Evolutionary conservation across 2,888 invertebrate genomes (phyloP).

Genomic region (Eucriotettix oculatus): DNA sequence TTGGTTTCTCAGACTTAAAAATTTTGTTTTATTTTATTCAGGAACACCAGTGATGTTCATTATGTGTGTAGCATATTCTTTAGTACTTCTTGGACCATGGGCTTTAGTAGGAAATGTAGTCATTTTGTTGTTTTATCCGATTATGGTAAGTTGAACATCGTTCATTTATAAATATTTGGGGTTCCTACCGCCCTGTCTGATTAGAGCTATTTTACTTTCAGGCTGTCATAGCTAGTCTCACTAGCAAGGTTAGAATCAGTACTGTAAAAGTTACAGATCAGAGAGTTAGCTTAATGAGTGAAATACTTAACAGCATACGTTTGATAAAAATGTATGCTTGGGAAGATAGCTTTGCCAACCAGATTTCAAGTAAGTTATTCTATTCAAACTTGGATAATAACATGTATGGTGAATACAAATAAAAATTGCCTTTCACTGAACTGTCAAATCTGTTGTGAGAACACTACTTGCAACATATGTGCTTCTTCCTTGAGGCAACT

Average conservation of each 20-base stretch:
- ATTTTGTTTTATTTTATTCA: constrained; percentile 5
- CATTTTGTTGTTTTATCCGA: constrained; percentile 25
- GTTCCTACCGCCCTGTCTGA: neutral
- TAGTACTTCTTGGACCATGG: constrained; percentile 27
- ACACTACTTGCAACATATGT: neutral
- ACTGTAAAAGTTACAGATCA: constrained; percentile 22
- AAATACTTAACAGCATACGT: constrained; percentile 32
- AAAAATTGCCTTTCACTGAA: no score
- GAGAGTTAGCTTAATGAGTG: constrained; percentile 29
- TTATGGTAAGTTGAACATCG: constrained; percentile 23
- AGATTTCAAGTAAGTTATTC: constrained; percentile 19
- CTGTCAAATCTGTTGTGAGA: neutral
- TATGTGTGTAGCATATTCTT: constrained; percentile 24
- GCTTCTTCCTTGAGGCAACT: neutral
- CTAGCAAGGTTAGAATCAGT: constrained; percentile 18
- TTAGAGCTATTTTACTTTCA: constrained; percentile 10
- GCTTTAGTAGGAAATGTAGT: constrained; percentile 25
- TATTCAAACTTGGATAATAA: neutral
- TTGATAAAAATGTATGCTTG: constrained; percentile 38
- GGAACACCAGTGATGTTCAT: constrained; percentile 24
- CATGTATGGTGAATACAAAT: no score
- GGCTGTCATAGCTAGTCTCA: constrained; percentile 20
- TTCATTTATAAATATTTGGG: neutral
- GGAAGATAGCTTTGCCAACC: constrained; percentile 32
- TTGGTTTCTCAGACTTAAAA: no score